phyloP scores from a whole-genome alignment of 2,888 invertebrate genomes.

The Acleris emargana region DNA sequence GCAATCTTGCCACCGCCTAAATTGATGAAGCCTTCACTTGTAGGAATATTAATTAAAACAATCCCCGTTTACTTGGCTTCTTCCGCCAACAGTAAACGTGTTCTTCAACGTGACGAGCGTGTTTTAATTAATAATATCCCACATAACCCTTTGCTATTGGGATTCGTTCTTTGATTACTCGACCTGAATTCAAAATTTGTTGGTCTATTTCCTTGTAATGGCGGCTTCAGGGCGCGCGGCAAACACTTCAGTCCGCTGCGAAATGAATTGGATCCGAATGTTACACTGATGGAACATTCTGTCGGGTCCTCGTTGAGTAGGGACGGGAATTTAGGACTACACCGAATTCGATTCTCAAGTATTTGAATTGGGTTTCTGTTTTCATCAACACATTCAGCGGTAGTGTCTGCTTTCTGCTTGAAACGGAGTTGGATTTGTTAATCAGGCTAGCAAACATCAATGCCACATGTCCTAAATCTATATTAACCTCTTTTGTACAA shows the following conservation, averaged over 20 bases:
- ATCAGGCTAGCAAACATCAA: no score
- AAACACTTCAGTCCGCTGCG: slow-evolving; percentile 20
- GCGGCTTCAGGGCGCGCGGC: slow-evolving; percentile 3
- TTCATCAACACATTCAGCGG: neutral
- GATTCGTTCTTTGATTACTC: slow-evolving; percentile 20
- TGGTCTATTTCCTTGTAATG: slow-evolving; percentile 6
- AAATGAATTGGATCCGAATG: slow-evolving; percentile 24
- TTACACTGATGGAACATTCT: slow-evolving; percentile 24
- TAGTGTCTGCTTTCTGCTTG: no score
- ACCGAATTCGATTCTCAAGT: slow-evolving; percentile 5
- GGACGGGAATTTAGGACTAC: slow-evolving; percentile 2
- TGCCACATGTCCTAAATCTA: no score
- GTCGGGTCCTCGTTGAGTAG: slow-evolving; percentile 2
- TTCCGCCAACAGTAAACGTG: neutral
- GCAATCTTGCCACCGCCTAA: no score
- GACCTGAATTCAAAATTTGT: slow-evolving; percentile 31
- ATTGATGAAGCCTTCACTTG: no score
- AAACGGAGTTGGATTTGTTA: no score
- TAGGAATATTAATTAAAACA: neutral
- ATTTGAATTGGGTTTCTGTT: neutral
- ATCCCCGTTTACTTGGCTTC: neutral
- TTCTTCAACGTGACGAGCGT: neutral
- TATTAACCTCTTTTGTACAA: no score
- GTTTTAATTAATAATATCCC: slow-evolving; percentile 18
- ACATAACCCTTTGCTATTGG: slow-evolving; percentile 24